A percentile compares a stretch with the other conserved stretches of the same genome.
phyloP scores from a whole-genome alignment of 2,797 vertebrate species.

The Hyperoplus lanceolatus region DNA sequence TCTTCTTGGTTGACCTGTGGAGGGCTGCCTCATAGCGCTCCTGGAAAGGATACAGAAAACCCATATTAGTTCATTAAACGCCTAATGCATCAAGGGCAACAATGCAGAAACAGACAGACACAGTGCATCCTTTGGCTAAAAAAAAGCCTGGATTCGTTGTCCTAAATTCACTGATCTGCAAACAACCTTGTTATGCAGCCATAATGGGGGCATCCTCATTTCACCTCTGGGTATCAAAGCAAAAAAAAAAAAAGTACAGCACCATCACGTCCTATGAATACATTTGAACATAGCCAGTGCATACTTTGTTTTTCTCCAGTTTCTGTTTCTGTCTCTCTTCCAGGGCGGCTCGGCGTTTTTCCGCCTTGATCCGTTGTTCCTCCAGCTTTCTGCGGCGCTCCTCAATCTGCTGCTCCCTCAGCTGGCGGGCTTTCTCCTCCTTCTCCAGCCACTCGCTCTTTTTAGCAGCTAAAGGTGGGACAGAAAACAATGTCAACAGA shows the following conservation, averaged over 20 bases:
- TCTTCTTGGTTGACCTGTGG: slow-evolving; percentile 94
- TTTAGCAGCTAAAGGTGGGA: slow-evolving; percentile 88
- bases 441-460: slow-evolving; percentile 96
- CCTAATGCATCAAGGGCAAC: not conserved
- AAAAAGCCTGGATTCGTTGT: slow-evolving; percentile 14
- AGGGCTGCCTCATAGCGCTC: slow-evolving; percentile 96
- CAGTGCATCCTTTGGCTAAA: not conserved
- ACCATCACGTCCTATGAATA: not conserved
- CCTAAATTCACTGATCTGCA: slow-evolving; percentile 27
- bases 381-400: slow-evolving; percentile 92
- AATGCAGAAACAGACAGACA: not conserved
- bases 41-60: slow-evolving; percentile 71
- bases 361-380: slow-evolving; percentile 92
- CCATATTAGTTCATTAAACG: slow-evolving; percentile 3
- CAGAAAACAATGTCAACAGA: slow-evolving; percentile 27
- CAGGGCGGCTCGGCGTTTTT: slow-evolving; percentile 90
- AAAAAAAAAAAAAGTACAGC: not conserved
- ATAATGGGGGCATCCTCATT: not conserved
- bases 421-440: slow-evolving; percentile 92
- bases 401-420: slow-evolving; percentile 95
- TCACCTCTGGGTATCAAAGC: not conserved
- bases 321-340: slow-evolving; percentile 96
- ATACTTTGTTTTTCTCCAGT: slow-evolving; percentile 96
- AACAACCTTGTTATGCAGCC: slow-evolving; percentile 5
- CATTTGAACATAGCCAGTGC: slow-evolving; percentile 1